Conservation (phyloP, 2,113 vertebrate species). For the Cyprinodon tularosa region DNA sequence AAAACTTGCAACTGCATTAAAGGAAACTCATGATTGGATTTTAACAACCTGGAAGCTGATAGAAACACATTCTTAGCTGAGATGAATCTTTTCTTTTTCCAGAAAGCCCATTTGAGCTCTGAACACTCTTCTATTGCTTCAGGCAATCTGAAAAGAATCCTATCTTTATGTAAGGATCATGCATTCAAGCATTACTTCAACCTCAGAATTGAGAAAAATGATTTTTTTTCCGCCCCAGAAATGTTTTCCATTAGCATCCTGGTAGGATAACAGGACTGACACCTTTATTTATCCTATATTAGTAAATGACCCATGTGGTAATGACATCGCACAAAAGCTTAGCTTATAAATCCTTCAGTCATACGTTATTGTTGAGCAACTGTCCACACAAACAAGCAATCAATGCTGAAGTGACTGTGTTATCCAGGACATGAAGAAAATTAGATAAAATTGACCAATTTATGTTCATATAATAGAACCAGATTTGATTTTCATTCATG, state of each 20-base stretch:
- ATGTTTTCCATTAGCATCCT: too few species aligned
- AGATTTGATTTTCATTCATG: constrained; percentile 18
- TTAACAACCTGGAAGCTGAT: constrained; percentile 10
- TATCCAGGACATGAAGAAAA: not conserved
- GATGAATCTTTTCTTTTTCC: not conserved
- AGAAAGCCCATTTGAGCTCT: not conserved
- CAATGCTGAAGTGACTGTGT: not conserved
- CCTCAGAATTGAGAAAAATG: too few species aligned
- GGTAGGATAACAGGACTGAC: too few species aligned
- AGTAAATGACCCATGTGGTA: too few species aligned
- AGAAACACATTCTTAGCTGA: not conserved
- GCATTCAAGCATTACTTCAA: too few species aligned
- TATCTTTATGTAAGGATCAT: too few species aligned
- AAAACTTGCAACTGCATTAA: constrained; percentile 1
- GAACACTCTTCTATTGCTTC: too few species aligned
- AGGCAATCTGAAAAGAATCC: too few species aligned
- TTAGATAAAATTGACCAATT: not conserved
- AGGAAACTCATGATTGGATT: constrained; percentile 14
- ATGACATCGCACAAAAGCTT: too few species aligned
- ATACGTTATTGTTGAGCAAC: not conserved
- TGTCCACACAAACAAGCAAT: not conserved
- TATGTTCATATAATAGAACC: constrained; percentile 5
- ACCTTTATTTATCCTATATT: too few species aligned
- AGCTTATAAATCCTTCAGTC: not conserved
- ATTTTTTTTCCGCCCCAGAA: too few species aligned